Conservation (phyloP, 2,113 vertebrate species). For the Nycticebus coucang region DNA sequence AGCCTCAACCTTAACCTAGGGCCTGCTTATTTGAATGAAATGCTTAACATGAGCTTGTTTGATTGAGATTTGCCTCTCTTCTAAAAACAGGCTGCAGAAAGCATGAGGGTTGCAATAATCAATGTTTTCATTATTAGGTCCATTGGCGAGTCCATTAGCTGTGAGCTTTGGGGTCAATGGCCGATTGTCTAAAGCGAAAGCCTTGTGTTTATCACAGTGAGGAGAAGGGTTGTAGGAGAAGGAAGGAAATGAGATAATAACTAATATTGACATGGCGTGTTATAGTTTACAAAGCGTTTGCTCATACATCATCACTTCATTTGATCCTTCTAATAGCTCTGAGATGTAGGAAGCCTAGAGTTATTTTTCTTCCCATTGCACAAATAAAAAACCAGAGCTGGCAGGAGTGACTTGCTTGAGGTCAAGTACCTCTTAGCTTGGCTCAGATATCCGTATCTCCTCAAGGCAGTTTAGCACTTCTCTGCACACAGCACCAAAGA, state of each 20-base stretch:
- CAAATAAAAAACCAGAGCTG: background rate
- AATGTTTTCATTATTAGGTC: constrained; percentile 43
- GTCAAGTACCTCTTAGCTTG: background rate
- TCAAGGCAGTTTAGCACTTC: background rate
- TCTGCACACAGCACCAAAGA: background rate
- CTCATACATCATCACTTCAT: background rate
- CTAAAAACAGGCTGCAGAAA: background rate
- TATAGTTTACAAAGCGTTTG: background rate
- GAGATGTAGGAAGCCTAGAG: background rate
- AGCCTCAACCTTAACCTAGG: background rate
- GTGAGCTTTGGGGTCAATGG: constrained; percentile 55
- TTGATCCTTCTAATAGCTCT: background rate
- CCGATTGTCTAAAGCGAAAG: constrained; percentile 26
- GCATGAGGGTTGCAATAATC: constrained; percentile 30
- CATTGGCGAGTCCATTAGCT: constrained; percentile 47
- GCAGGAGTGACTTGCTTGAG: background rate
- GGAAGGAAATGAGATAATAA: background rate
- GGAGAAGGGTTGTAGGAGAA: background rate
- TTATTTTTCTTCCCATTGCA: background rate
- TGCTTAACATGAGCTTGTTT: background rate
- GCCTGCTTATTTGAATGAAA: background rate
- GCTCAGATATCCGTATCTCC: background rate
- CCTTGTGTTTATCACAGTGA: background rate
- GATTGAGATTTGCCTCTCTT: constrained; percentile 3
- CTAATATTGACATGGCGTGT: rapidly evolving